Evolutionary conservation across 2,888 invertebrate species (phyloP).

Genomic region (Andrena camellia): DNA sequence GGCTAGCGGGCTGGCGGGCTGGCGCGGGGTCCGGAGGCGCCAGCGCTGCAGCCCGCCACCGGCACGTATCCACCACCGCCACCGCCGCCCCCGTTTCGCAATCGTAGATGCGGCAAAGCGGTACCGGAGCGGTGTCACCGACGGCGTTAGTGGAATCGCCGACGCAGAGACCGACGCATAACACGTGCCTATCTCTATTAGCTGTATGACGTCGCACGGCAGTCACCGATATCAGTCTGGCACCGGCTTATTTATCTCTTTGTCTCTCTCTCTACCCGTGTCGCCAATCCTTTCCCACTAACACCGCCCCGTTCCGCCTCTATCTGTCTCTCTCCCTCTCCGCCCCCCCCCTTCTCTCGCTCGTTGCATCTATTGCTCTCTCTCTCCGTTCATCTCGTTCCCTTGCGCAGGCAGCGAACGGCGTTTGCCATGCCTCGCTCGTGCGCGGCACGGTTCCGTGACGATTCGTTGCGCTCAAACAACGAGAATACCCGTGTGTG

Average conservation of each 20-base stretch:
- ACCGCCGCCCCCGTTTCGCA: slow-evolving; percentile 56
- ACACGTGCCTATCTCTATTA: slow-evolving; percentile 85
- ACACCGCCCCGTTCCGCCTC: slow-evolving; percentile 1
- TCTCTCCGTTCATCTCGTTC: not conserved
- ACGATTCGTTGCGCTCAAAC: slow-evolving; percentile 77
- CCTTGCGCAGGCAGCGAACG: slow-evolving; percentile 17
- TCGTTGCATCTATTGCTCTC: not conserved
- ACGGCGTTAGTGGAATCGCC: slow-evolving; percentile 71
- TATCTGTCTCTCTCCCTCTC: slow-evolving; percentile 1
- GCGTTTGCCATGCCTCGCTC: slow-evolving; percentile 19
- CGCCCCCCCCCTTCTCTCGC: too few relatives aligned
- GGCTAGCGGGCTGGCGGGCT: slow-evolving; percentile 74
- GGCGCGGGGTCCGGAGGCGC: slow-evolving; percentile 81
- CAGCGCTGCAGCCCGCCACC: slow-evolving; percentile 53
- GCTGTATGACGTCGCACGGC: slow-evolving; percentile 80
- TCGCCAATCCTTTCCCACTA: slow-evolving; percentile 8
- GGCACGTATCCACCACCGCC: slow-evolving; percentile 39
- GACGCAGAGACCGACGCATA: slow-evolving; percentile 71
- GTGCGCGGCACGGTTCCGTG: slow-evolving; percentile 45
- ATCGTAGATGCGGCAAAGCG: slow-evolving; percentile 54
- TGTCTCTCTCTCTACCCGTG: slow-evolving; percentile 28
- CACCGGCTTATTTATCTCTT: slow-evolving; percentile 78
- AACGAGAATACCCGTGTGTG: slow-evolving; percentile 60
- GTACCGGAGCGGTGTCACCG: slow-evolving; percentile 45
- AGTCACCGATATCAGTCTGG: slow-evolving; percentile 76